Evolutionary conservation across 2,797 vertebrate genomes (phyloP), one percentile per base, ranked within the genome.

Genomic region (Macropodus opercularis): DNA sequence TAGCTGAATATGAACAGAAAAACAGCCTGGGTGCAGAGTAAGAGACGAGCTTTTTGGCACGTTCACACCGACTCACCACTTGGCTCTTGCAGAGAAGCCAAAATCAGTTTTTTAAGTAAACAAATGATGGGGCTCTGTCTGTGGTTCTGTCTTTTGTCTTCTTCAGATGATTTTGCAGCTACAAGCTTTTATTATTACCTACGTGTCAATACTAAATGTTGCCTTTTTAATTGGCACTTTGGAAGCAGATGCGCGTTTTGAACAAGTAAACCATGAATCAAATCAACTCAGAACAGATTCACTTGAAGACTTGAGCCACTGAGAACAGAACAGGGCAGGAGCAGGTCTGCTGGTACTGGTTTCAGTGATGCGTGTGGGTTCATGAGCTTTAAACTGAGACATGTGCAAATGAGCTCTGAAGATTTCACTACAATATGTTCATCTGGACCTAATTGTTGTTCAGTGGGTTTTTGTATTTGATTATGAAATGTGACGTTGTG

Each of bases 111-210:
- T 63, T 23, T 21, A 49, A 40, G 44, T 23, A 39, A 58, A 34
- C n/a, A 3, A 5, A 29, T 56, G 18, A 44, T 12, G 4, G 32
- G 14, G 4, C 55, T 65, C 6, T 42, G 34, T 52, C 12, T 18
- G 10, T 35, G 7, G 47, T 51, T 72, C 38, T 14, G 26, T 46
- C 46, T 47, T 32, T 42, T 39, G 32, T 39, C 21, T 34, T 38
- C 42, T 19, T 17, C 52, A 18, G 50, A 39, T 35, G 49, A 29
- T 57, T 47, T 59, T 32, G 15, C 26, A 21, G 35, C 49, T 23
- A 31, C 8, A 14, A 15, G 15, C 35, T 34, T n/a, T 36, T n/a
- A 39, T 29, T 6, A 12, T 29, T 39, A 32, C 40, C 19, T n/a
- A 14, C 41, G 5, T n/a, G 36, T 66, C 67, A 9, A 24, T 44